Evolutionary conservation across 30 jellyfish, hydroid and myxozoan genomes (phyloP).

Genomic region (Clytia hemisphaerica): DNA sequence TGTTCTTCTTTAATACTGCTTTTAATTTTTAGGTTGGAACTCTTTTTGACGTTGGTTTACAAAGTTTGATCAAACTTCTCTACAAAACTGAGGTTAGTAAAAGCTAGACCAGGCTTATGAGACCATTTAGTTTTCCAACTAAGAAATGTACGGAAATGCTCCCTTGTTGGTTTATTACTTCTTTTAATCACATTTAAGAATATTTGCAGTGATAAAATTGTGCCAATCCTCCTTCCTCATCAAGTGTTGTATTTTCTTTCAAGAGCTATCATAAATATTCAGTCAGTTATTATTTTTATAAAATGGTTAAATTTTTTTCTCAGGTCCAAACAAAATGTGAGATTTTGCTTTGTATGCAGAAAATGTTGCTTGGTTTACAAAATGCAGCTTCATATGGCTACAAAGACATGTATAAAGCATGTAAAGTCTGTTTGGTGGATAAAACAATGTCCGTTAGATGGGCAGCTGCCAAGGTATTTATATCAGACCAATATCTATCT

Average conservation of each 20-base stretch:
- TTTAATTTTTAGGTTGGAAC: conserved; percentile 53
- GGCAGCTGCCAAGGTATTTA: conserved; percentile 98
- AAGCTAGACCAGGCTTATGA: no score
- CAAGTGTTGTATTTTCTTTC: no score
- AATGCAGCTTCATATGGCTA: conserved; percentile 75
- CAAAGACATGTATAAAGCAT: conserved; percentile 79
- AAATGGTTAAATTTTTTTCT: background rate
- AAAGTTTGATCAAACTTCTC: conserved; percentile 45
- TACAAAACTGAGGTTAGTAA: conserved; percentile 83
- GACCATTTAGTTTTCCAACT: no score
- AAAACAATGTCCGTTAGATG: conserved; percentile 86
- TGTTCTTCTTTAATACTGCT: background rate
- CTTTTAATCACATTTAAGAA: no score
- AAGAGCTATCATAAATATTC: no score
- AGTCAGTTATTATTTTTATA: background rate
- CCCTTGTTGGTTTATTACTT: no score
- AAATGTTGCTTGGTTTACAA: conserved; percentile 64
- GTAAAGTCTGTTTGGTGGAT: conserved; percentile 57
- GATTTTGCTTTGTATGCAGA: conserved; percentile 67
- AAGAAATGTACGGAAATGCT: no score
- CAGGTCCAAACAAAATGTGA: conserved; percentile 93
- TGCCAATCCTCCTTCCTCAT: no score
- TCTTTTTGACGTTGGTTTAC: conserved; percentile 69
- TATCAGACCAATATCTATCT: no score
- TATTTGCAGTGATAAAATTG: no score